Conservation (phyloP, 2,888 invertebrate genomes). For the Capitulum mitella region DNA sequence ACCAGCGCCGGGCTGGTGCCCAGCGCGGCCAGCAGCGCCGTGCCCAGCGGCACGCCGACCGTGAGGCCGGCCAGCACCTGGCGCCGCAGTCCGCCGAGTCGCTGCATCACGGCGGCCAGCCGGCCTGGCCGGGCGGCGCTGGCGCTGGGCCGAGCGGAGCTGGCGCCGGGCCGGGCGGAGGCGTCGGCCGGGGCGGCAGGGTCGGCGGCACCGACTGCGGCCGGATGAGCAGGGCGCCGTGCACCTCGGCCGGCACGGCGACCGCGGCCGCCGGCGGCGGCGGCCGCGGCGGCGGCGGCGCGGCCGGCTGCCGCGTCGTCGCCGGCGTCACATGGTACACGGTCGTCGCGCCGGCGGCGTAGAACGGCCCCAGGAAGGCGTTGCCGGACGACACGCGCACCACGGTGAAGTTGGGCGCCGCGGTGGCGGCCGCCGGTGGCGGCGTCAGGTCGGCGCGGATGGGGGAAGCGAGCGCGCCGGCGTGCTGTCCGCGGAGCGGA, state of each 20-base stretch:
- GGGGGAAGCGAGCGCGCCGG: not conserved
- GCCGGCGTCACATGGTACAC: not conserved
- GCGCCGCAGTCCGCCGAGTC: not conserved
- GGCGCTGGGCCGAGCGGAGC: not conserved
- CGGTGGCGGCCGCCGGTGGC: not conserved
- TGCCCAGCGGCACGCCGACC: not conserved
- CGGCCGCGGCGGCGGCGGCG: not conserved
- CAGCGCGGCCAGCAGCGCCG: not conserved
- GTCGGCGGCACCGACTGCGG: too few species aligned
- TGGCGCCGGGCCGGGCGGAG: too few species aligned
- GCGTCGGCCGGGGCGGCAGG: too few species aligned
- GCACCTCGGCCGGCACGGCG: not conserved
- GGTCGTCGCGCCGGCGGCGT: not conserved
- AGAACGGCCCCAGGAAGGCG: not conserved
- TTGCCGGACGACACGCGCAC: not conserved
- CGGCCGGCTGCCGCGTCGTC: not conserved
- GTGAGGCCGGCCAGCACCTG: not conserved
- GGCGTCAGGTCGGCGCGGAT: not conserved
- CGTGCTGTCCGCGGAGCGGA: not conserved
- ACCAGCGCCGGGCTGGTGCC: not conserved
- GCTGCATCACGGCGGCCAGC: not conserved
- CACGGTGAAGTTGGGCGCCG: not conserved
- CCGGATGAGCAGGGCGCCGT: too few species aligned
- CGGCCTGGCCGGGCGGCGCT: not conserved
- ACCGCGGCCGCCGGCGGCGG: not conserved